Percentiles rank a stretch among this genome's conserved stretches.
These are phyloP conservation scores for Coremacera marginata DNA, from an alignment of 2,888 invertebrate genomes.

Conservation along the genomic window DNA sequence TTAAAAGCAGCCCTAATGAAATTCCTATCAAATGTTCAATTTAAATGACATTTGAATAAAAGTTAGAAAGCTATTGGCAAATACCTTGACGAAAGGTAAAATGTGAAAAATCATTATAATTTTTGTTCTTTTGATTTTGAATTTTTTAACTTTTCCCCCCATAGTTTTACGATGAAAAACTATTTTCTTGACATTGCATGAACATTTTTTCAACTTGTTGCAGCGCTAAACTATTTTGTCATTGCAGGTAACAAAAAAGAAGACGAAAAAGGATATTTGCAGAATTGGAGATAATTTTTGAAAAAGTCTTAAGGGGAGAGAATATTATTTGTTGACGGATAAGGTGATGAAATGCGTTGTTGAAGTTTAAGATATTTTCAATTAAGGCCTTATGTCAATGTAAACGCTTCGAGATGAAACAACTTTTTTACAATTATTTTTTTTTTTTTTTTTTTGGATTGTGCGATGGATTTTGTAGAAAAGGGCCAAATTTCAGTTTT, in stretches of 20 bases:
- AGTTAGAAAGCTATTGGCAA: not conserved
- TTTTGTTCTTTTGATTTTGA: not conserved
- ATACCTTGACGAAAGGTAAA: not conserved
- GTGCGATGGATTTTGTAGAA: too few relatives aligned
- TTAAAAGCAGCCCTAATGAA: not conserved
- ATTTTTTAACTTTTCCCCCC: not conserved
- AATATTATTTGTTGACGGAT: too few relatives aligned
- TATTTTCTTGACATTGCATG: not conserved
- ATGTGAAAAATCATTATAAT: not conserved
- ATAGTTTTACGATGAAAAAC: not conserved
- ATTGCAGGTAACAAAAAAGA: too few relatives aligned
- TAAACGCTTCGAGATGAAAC: too few relatives aligned
- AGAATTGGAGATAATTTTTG: not conserved
- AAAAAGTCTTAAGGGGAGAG: not conserved
- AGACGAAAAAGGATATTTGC: too few relatives aligned
- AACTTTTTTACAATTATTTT: too few relatives aligned
- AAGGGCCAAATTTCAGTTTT: too few relatives aligned
- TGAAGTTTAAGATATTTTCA: too few relatives aligned
- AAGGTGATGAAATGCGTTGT: too few relatives aligned
- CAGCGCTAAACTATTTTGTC: not conserved
- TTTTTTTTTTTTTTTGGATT: too few relatives aligned
- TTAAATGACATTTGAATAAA: not conserved
- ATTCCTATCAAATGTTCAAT: not conserved
- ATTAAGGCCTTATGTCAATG: too few relatives aligned
- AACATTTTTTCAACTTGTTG: not conserved